Percentiles rank a stretch among this genome's conserved stretches.
These are phyloP conservation scores for Lacanobia wlatinum DNA, from an alignment of 2,888 invertebrate species.

Conservation along the genomic window DNA sequence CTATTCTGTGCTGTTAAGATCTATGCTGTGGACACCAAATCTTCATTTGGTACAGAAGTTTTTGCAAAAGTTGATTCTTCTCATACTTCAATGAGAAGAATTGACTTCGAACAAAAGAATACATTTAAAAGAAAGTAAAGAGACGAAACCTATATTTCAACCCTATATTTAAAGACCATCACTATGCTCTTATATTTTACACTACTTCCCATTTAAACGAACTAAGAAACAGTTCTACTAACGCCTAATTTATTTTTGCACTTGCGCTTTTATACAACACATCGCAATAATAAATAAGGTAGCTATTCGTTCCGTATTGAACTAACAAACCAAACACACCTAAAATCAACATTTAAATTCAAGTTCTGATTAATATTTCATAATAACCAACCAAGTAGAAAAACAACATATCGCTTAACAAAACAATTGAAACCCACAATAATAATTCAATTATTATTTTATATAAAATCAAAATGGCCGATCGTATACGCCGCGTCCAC, in stretches of 20 bases:
- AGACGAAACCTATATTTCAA: too few species aligned
- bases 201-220: too few species aligned
- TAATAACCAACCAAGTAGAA: conserved; percentile 11
- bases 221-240: too few species aligned
- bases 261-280: not conserved
- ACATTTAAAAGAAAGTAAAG: too few species aligned
- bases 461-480: conserved; percentile 48
- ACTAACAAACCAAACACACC: not conserved
- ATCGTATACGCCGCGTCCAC: conserved; percentile 22
- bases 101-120: too few species aligned
- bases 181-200: too few species aligned
- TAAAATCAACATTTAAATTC: not conserved
- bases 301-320: not conserved
- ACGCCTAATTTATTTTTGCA: not conserved
- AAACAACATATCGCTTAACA: conserved; percentile 18
- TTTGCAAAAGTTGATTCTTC: not conserved
- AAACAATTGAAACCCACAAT: conserved; percentile 30
- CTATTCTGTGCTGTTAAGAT: too few species aligned
- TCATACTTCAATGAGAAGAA: too few species aligned
- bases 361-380: conserved; percentile 3
- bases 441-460: conserved; percentile 42
- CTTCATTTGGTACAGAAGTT: too few species aligned
- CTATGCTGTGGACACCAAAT: too few species aligned
- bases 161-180: too few species aligned
- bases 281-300: conserved; percentile 1